Percentiles rank a stretch among this genome's conserved stretches.
These are phyloP conservation scores for Apeltes quadracus DNA, from an alignment of 2,113 vertebrate genomes.

Conservation along the genomic window DNA sequence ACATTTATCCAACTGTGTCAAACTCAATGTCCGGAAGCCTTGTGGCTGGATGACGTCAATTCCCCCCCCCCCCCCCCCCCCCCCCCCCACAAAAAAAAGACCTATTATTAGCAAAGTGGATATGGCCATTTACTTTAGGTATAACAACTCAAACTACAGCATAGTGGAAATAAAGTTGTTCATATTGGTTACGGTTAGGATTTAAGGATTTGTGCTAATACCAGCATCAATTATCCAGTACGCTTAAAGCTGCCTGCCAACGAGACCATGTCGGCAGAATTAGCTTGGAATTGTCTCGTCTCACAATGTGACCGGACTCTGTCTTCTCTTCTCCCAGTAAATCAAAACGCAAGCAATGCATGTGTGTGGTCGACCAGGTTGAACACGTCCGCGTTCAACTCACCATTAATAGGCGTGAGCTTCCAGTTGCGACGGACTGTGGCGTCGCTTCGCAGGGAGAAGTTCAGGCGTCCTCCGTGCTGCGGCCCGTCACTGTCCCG, in stretches of 20 bases:
- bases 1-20: conserved; percentile 9
- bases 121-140: neutral
- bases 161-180: too few relatives aligned
- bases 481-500: conserved; percentile 76
- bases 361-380: neutral
- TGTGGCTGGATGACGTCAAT: conserved; percentile 6
- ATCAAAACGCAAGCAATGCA: neutral
- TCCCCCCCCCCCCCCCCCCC: too few relatives aligned
- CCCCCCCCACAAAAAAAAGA: conserved; percentile 10
- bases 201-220: neutral
- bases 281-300: too few relatives aligned
- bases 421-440: conserved; percentile 84
- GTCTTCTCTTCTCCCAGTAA: neutral
- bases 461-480: conserved; percentile 79
- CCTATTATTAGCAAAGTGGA: conserved; percentile 1
- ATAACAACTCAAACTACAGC: neutral
- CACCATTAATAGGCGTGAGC: conserved; percentile 84
- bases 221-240: neutral
- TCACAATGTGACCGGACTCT: neutral
- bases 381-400: neutral
- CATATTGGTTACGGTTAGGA: too few relatives aligned
- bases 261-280: neutral
- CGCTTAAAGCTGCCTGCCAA: neutral
- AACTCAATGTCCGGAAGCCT: neutral
- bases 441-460: conserved; percentile 82